These are phyloP conservation scores for Periphyllus acericola DNA, from an alignment of 2,888 invertebrate genomes.

Conservation along the genomic window DNA sequence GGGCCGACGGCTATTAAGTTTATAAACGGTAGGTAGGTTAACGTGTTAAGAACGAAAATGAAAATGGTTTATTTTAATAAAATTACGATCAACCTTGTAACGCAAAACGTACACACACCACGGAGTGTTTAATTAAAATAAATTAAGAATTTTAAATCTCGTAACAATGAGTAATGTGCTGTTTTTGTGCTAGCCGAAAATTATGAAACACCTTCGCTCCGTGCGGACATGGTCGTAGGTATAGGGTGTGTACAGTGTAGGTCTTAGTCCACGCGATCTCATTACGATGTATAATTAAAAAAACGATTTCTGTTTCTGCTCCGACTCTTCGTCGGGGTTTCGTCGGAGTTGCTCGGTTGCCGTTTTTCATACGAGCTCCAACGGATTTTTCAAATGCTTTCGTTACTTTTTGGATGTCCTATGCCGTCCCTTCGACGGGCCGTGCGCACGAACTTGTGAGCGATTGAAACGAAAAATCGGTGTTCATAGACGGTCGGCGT, in stretches of 20 bases:
- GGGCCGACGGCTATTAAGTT: neutral
- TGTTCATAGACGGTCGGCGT: no score
- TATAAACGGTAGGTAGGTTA: neutral
- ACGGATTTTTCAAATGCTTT: neutral
- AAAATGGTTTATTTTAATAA: neutral
- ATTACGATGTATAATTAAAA: no score
- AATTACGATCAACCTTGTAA: neutral
- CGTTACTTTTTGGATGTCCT: no score
- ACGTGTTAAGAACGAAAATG: neutral
- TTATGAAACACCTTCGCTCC: neutral
- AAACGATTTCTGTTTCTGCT: neutral
- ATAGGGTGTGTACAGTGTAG: no score
- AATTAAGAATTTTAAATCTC: constrained; percentile 21
- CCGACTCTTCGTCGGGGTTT: no score
- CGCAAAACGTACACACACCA: neutral
- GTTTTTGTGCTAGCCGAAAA: neutral
- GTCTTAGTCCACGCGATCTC: no score
- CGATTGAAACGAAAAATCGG: no score
- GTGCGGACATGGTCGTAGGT: neutral
- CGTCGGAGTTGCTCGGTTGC: no score
- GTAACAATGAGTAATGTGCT: constrained; percentile 8
- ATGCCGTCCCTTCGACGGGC: no score
- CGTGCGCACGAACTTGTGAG: no score
- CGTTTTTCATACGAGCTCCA: neutral
- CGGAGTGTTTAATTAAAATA: constrained; percentile 19